These are phyloP conservation scores for Chelonus insularis DNA, from an alignment of 1,140 invertebrate genomes.

Conservation along the genomic window DNA sequence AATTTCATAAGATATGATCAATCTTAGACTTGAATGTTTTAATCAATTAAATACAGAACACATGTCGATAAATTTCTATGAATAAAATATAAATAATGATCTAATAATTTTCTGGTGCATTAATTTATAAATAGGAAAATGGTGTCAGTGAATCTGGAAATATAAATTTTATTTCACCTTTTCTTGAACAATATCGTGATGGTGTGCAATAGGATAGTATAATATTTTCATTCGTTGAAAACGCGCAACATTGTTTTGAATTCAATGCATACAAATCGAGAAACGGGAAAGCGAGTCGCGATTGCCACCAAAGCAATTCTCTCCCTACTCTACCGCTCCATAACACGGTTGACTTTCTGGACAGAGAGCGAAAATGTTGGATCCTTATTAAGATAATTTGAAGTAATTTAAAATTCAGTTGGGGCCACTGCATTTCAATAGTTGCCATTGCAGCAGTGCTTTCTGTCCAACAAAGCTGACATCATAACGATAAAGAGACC, in stretches of 20 bases:
- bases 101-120: too few relatives aligned
- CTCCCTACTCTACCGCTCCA: background rate
- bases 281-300: constrained; percentile 26
- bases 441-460: constrained; percentile 6
- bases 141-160: too few relatives aligned
- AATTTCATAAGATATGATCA: too few relatives aligned
- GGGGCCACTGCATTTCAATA: constrained; percentile 38
- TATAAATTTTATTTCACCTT: background rate
- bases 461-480: background rate
- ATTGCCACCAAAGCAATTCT: constrained; percentile 18
- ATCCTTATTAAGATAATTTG: constrained; percentile 43
- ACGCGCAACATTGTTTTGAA: constrained; percentile 37
- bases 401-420: constrained; percentile 40
- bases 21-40: too few relatives aligned
- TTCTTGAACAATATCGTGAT: background rate
- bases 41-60: too few relatives aligned
- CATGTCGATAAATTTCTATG: too few relatives aligned
- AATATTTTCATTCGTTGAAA: constrained; percentile 34
- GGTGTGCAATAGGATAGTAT: constrained; percentile 4
- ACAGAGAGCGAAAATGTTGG: constrained; percentile 25
- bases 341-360: background rate
- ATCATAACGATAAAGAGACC: background rate
- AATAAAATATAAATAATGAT: too few relatives aligned
- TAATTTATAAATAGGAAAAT: too few relatives aligned
- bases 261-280: constrained; percentile 41